Evolutionary conservation across 2,113 vertebrate species (phyloP).

Genomic region (Hypomesus transpacificus): DNA sequence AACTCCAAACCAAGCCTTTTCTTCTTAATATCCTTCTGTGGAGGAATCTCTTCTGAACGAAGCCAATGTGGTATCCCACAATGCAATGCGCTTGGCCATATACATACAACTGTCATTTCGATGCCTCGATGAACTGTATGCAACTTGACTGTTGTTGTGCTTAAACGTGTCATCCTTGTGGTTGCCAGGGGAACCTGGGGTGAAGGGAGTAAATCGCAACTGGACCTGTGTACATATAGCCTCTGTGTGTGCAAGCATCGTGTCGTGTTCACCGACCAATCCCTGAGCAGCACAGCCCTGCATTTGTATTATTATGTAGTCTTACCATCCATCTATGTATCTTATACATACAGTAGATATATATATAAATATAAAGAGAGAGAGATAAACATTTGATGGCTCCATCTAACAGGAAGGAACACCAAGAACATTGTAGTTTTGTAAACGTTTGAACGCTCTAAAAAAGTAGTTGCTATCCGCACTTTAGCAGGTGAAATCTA

Average conservation of each 20-base stretch:
- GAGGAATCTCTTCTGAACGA: neutral
- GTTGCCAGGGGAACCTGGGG: neutral
- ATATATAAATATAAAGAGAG: no score
- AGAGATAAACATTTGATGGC: neutral
- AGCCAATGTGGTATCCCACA: neutral
- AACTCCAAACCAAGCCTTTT: neutral
- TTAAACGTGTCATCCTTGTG: slow-evolving; percentile 5
- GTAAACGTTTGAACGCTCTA: neutral
- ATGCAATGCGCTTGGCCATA: neutral
- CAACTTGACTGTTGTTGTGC: slow-evolving; percentile 9
- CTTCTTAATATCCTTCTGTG: slow-evolving; percentile 1
- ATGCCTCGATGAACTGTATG: slow-evolving; percentile 19
- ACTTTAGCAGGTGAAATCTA: slow-evolving; percentile 21
- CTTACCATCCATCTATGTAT: neutral
- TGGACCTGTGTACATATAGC: slow-evolving; percentile 4
- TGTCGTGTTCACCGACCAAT: no score
- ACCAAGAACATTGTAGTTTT: slow-evolving; percentile 16
- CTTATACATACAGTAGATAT: no score
- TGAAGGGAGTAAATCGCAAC: slow-evolving; percentile 15
- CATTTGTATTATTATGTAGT: neutral
- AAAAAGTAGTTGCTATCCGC: slow-evolving; percentile 16
- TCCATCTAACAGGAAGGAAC: neutral
- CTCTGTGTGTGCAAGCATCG: no score
- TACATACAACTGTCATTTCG: neutral
- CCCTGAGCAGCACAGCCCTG: neutral